Conservation (phyloP, 2,888 invertebrate species). For the Acanthacorydalis orientalis region DNA sequence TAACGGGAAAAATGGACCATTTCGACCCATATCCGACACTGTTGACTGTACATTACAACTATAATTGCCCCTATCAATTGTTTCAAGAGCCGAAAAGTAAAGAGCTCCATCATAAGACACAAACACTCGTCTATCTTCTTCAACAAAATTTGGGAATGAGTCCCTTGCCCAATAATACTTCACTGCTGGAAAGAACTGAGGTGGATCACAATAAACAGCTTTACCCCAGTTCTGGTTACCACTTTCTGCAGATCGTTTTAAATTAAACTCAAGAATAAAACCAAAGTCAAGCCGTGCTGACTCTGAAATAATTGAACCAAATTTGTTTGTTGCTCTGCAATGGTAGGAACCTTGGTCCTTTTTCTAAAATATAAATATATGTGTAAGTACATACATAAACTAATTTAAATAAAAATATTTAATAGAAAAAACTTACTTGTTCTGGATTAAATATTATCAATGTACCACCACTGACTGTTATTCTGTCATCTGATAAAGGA, state of each 20-base stretch:
- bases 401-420: constrained; percentile 3
- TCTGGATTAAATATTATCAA: constrained; percentile 77
- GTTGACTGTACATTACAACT: constrained; percentile 82
- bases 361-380: constrained; percentile 26
- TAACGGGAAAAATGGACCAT: constrained; percentile 76
- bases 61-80: constrained; percentile 77
- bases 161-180: constrained; percentile 85
- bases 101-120: constrained; percentile 87
- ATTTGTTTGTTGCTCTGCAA: constrained; percentile 79
- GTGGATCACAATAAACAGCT: constrained; percentile 82
- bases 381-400: not conserved
- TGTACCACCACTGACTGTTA: constrained; percentile 80
- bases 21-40: constrained; percentile 73
- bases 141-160: constrained; percentile 80
- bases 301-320: constrained; percentile 76
- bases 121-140: constrained; percentile 83
- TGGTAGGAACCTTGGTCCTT: constrained; percentile 78
- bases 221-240: constrained; percentile 91
- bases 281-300: constrained; percentile 80
- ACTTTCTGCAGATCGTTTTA: constrained; percentile 65
- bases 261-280: constrained; percentile 76
- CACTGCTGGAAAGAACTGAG: constrained; percentile 76
- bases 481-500: constrained; percentile 54
- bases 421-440: constrained; percentile 23
- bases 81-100: constrained; percentile 86